Percentiles rank a stretch among this genome's conserved stretches.
Evolutionary conservation across 2,113 vertebrate genomes (phyloP).

Genomic region (Rhea americana): DNA sequence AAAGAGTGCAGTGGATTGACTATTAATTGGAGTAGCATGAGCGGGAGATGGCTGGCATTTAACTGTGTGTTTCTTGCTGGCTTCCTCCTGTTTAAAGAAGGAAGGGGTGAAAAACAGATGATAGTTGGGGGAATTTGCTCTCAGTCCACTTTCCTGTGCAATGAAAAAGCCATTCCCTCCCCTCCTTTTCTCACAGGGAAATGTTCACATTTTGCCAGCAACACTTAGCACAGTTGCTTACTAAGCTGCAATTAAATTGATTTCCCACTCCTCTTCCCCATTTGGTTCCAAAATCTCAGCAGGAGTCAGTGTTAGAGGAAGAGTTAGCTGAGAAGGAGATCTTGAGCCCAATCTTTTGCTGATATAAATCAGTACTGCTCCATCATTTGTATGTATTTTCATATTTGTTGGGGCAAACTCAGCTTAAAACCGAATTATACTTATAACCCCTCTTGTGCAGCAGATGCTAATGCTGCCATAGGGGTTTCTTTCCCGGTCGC

Average conservation of each 20-base stretch:
- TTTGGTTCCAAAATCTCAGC: constrained; percentile 52
- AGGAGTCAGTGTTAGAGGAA: constrained; percentile 25
- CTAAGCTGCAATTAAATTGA: constrained; percentile 70
- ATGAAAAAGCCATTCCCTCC: constrained; percentile 20
- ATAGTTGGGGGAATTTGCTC: neutral
- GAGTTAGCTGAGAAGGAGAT: constrained; percentile 4
- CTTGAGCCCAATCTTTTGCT: neutral
- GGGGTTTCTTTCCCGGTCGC: too few relatives aligned
- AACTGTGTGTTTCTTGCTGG: constrained; percentile 36
- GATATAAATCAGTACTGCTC: neutral
- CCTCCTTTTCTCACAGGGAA: neutral
- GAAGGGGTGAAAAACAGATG: constrained; percentile 32
- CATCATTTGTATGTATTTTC: neutral
- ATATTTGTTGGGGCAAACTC: neutral
- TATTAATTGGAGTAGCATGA: constrained; percentile 39
- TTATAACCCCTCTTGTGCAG: neutral
- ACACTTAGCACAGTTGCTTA: constrained; percentile 63
- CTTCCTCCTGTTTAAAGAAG: constrained; percentile 46
- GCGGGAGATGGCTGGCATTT: constrained; percentile 4
- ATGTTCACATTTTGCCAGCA: constrained; percentile 46
- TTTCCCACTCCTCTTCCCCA: constrained; percentile 41
- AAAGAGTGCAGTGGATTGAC: constrained; percentile 40
- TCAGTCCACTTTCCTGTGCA: neutral
- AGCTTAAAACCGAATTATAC: neutral
- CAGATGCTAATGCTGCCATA: too few relatives aligned